phyloP scores from a whole-genome alignment of 2,888 invertebrate genomes.

The Carpatolechia fugitivella region DNA sequence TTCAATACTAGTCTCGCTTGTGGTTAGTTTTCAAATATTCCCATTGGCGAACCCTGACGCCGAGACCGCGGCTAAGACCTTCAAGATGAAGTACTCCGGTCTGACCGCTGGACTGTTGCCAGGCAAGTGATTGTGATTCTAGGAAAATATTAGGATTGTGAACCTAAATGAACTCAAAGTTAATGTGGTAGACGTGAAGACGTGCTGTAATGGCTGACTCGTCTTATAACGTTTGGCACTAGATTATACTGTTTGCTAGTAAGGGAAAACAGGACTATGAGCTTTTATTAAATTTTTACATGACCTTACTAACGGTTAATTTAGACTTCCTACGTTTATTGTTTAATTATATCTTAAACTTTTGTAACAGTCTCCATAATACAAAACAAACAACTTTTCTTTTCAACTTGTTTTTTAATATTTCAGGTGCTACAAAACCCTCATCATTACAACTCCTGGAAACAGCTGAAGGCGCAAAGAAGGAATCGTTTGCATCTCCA shows the following conservation, averaged over 20 bases:
- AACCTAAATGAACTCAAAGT: background rate
- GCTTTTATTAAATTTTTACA: no score
- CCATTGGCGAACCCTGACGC: constrained; percentile 10
- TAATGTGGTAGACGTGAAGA: background rate
- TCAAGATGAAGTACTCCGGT: constrained; percentile 15
- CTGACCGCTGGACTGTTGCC: constrained; percentile 18
- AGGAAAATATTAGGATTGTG: constrained; percentile 2
- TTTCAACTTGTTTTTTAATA: background rate
- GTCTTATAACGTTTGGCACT: no score
- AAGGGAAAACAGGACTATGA: no score
- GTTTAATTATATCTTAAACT: no score
- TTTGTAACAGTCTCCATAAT: no score
- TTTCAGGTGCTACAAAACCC: background rate
- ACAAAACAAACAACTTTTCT: background rate
- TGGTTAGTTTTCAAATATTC: constrained; percentile 16
- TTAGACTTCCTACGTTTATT: no score
- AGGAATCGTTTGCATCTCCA: constrained; percentile 20
- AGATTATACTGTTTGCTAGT: no score
- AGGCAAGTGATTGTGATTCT: constrained; percentile 6
- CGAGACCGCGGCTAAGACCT: background rate
- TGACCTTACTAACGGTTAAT: no score
- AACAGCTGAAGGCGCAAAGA: background rate
- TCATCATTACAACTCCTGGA: background rate
- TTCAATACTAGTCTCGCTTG: background rate
- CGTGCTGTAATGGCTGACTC: background rate